phyloP scores from a whole-genome alignment of 2,113 vertebrate species.

The Callorhinus ursinus region DNA sequence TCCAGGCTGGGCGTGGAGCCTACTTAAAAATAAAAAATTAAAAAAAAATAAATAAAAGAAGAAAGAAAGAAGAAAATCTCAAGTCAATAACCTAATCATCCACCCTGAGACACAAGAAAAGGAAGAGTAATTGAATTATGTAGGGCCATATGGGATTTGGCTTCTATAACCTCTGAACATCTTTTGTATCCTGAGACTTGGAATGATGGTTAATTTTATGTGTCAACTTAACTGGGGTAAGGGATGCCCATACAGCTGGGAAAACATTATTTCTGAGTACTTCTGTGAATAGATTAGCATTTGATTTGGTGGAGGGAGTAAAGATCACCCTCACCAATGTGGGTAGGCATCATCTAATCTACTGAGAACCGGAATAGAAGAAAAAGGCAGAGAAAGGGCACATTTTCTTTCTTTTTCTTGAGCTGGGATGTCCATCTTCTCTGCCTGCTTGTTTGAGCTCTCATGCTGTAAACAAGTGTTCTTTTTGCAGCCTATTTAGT shows the following conservation, averaged over 20 bases:
- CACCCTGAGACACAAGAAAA: background rate
- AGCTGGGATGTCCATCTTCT: background rate
- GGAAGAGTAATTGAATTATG: background rate
- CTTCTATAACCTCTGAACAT: background rate
- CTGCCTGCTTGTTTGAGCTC: background rate
- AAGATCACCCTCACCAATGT: background rate
- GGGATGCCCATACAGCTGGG: background rate
- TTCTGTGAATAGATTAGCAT: background rate
- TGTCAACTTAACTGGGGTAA: background rate
- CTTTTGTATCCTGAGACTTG: background rate
- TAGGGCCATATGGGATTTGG: background rate
- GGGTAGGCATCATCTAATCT: background rate
- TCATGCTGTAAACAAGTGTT: background rate
- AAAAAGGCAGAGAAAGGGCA: background rate
- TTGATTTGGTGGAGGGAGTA: background rate
- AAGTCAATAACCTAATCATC: background rate
- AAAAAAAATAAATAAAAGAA: background rate
- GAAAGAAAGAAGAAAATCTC: background rate
- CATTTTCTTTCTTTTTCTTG: background rate
- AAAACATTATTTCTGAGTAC: background rate
- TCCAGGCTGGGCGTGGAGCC: background rate
- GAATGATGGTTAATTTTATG: background rate
- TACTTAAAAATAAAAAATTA: background rate
- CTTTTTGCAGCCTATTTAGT: background rate
- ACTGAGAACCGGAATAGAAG: background rate